Percentiles rank a stretch among this genome's conserved stretches.
These are phyloP conservation scores for Misgurnus mizolepis DNA, from an alignment of 2,113 vertebrate genomes.

Conservation along the genomic window DNA sequence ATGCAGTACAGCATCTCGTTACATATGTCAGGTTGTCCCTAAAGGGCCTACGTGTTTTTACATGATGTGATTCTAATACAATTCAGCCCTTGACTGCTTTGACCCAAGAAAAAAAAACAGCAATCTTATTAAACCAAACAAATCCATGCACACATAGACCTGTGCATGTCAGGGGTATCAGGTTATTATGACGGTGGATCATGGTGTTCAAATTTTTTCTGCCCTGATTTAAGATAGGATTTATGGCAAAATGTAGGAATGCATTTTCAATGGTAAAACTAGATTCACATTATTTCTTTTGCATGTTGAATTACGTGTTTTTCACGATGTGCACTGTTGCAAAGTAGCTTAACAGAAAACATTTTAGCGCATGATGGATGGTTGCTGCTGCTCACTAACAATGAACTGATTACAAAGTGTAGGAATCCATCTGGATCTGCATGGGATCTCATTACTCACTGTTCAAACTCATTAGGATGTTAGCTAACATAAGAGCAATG, in stretches of 20 bases:
- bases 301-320: not conserved
- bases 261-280: not conserved
- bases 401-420: slow-evolving; percentile 36
- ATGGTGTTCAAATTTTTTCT: not conserved
- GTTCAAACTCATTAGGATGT: slow-evolving; percentile 26
- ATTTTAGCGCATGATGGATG: slow-evolving; percentile 36
- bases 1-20: slow-evolving; percentile 22
- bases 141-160: slow-evolving; percentile 58
- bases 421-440: slow-evolving; percentile 48
- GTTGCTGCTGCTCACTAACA: slow-evolving; percentile 45
- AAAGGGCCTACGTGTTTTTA: slow-evolving; percentile 63
- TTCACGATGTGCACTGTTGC: too few relatives aligned
- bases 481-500: not conserved
- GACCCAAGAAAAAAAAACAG: slow-evolving; percentile 71
- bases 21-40: slow-evolving; percentile 52
- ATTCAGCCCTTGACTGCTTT: slow-evolving; percentile 66
- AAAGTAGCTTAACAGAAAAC: too few relatives aligned
- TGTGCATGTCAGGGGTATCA: slow-evolving; percentile 19
- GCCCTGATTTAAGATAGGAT: not conserved
- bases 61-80: slow-evolving; percentile 71
- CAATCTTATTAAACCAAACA: slow-evolving; percentile 76
- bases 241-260: not conserved
- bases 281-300: not conserved
- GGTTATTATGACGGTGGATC: not conserved
- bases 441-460: slow-evolving; percentile 40